phyloP scores from a whole-genome alignment of 2,888 invertebrate species.

The Gisinianus flammeolus region DNA sequence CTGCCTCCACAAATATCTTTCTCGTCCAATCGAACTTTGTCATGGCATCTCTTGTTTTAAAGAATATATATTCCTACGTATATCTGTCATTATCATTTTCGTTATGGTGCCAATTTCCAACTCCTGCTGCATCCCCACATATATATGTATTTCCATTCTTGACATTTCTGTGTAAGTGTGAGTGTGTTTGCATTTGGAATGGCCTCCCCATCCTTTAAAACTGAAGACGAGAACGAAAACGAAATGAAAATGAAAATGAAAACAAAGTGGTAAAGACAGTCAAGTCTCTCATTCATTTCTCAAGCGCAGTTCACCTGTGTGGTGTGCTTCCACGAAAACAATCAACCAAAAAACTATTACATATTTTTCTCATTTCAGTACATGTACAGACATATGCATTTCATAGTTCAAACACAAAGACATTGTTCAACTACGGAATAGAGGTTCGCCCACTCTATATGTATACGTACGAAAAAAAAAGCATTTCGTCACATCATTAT shows the following conservation, averaged over 20 bases:
- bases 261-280: too few relatives aligned
- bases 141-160: neutral
- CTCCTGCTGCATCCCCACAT: neutral
- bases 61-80: too few relatives aligned
- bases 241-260: too few relatives aligned
- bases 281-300: too few relatives aligned
- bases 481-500: constrained; percentile 31
- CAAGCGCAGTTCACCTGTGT: constrained; percentile 6
- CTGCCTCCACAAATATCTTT: constrained; percentile 19
- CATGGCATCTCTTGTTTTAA: neutral
- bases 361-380: neutral
- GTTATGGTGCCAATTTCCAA: too few relatives aligned
- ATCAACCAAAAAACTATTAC: neutral
- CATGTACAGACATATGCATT: neutral
- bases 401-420: neutral
- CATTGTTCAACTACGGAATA: too few relatives aligned
- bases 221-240: too few relatives aligned
- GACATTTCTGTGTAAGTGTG: too few relatives aligned
- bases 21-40: neutral
- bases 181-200: too few relatives aligned
- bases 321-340: neutral
- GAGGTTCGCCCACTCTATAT: constrained; percentile 12
- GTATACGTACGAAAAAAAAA: neutral
- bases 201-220: too few relatives aligned
- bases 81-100: too few relatives aligned